Evolutionary conservation across 2,113 vertebrate species (phyloP).

Genomic region (Nibea coibor): DNA sequence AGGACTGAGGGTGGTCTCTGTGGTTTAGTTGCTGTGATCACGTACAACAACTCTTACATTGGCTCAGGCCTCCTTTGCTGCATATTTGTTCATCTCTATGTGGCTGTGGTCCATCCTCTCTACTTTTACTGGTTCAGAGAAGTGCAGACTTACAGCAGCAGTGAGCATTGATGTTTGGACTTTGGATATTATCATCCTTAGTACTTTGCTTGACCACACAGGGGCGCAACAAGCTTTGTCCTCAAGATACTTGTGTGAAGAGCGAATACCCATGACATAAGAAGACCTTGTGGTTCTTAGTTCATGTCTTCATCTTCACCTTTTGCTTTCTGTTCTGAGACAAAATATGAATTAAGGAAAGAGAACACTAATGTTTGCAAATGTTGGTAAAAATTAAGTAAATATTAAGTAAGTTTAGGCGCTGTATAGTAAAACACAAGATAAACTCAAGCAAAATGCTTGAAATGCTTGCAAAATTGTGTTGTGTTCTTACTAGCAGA

Average conservation of each 20-base stretch:
- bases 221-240: too few relatives aligned
- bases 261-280: too few relatives aligned
- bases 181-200: slow-evolving; percentile 83
- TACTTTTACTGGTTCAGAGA: slow-evolving; percentile 83
- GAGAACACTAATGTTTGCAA: too few relatives aligned
- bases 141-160: not conserved
- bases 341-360: too few relatives aligned
- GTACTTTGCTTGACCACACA: slow-evolving; percentile 78
- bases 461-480: not conserved
- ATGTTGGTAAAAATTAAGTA: too few relatives aligned
- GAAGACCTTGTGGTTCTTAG: too few relatives aligned
- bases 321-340: too few relatives aligned
- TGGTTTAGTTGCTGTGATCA: slow-evolving; percentile 82
- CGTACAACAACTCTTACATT: slow-evolving; percentile 91
- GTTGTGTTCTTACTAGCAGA: not conserved
- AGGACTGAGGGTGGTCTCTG: not conserved
- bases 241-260: too few relatives aligned
- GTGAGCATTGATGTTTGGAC: slow-evolving; percentile 84
- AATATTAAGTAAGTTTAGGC: not conserved
- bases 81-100: slow-evolving; percentile 89
- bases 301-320: too few relatives aligned
- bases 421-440: not conserved
- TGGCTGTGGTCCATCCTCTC: slow-evolving; percentile 87
- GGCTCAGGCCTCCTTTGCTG: slow-evolving; percentile 91
- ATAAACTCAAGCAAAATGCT: too few relatives aligned